Conservation (phyloP, 1,140 invertebrate genomes). For the Tetraneura akinire region DNA sequence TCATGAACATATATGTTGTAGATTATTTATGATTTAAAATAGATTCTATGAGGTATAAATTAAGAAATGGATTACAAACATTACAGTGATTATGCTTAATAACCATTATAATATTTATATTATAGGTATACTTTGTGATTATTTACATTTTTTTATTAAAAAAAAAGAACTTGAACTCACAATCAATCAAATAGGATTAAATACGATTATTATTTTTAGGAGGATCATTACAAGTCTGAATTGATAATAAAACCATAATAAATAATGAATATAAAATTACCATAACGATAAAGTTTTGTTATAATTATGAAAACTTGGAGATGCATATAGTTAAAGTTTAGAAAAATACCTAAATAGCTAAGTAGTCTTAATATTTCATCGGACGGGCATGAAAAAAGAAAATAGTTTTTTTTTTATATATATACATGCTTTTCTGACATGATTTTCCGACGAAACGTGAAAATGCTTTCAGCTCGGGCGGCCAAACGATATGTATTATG, state of each 20-base stretch:
- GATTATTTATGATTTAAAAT: conserved; percentile 21
- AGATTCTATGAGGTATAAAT: neutral
- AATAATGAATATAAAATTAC: conserved; percentile 31
- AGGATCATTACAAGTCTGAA: neutral
- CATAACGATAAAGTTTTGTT: conserved; percentile 14
- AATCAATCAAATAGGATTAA: conserved; percentile 46
- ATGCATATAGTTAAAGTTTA: neutral
- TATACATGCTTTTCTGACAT: conserved; percentile 9
- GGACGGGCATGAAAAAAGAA: neutral
- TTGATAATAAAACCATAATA: conserved; percentile 15
- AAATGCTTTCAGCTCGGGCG: conserved; percentile 43
- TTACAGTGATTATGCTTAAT: too few species aligned
- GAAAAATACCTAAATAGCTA: conserved; percentile 35
- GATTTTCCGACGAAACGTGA: conserved; percentile 48
- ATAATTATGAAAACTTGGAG: neutral
- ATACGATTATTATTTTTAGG: neutral
- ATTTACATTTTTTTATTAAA: too few species aligned
- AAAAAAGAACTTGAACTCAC: neutral
- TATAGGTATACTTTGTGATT: too few species aligned
- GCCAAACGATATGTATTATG: conserved; percentile 49
- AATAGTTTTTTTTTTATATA: conserved; percentile 30
- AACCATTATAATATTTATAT: too few species aligned
- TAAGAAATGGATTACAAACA: neutral
- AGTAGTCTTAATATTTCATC: conserved; percentile 41
- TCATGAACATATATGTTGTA: neutral